Evolutionary conservation across 92 coral and sea anemone species (phyloP).

Genomic region (Porites divaricata): DNA sequence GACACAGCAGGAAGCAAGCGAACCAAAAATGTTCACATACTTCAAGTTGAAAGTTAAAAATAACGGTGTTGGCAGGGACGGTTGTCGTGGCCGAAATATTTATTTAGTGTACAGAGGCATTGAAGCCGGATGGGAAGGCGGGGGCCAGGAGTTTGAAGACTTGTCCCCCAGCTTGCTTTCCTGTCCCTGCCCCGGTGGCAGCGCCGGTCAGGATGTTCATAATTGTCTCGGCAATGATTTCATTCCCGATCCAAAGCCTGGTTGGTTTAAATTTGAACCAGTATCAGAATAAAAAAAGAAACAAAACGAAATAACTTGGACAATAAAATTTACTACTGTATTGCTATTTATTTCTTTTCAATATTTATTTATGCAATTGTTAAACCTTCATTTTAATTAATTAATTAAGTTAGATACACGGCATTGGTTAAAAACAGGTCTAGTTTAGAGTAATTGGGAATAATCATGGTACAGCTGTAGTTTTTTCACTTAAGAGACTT

Average conservation of each 20-base stretch:
- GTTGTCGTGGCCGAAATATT: neutral
- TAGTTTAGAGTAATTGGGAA: too few relatives aligned
- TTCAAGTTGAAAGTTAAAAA: conserved; percentile 3
- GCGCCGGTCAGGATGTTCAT: neutral
- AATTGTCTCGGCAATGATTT: neutral
- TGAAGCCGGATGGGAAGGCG: neutral
- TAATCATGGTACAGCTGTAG: too few relatives aligned
- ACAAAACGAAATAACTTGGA: neutral
- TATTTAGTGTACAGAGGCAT: neutral
- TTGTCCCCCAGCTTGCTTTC: neutral
- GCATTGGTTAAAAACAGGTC: too few relatives aligned
- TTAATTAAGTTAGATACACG: too few relatives aligned
- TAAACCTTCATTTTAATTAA: too few relatives aligned
- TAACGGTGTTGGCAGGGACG: neutral
- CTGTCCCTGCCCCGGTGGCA: neutral
- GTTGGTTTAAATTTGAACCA: neutral
- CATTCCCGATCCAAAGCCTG: neutral
- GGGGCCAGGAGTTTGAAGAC: neutral
- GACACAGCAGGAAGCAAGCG: neutral
- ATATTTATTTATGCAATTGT: too few relatives aligned
- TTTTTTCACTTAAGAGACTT: too few relatives aligned
- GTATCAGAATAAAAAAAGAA: neutral
- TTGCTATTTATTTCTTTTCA: too few relatives aligned
- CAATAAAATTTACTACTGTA: too few relatives aligned
- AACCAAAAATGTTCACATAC: neutral